phyloP scores from a whole-genome alignment of 2,113 vertebrate species.

The Onychostoma macrolepis region DNA sequence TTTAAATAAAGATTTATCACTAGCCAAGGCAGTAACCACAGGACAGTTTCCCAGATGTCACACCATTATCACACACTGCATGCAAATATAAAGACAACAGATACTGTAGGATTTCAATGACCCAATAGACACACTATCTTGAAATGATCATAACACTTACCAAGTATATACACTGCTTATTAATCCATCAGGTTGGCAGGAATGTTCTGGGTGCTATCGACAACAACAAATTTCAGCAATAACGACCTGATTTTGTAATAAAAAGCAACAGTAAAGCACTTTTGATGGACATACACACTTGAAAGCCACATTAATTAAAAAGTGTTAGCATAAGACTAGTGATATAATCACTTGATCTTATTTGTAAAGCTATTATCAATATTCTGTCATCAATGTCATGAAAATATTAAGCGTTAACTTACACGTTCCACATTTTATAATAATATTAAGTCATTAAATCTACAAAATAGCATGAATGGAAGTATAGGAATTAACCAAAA shows the following conservation, averaged over 20 bases:
- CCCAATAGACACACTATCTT: not conserved
- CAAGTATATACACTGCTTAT: not conserved
- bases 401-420: not conserved
- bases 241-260: not conserved
- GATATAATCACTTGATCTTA: not conserved
- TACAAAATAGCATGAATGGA: not conserved
- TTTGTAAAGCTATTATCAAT: not conserved
- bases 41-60: not conserved
- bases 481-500: not conserved
- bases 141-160: slow-evolving; percentile 2
- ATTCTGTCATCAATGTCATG: not conserved
- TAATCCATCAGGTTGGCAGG: not conserved
- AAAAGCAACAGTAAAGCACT: not conserved
- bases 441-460: not conserved
- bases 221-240: not conserved
- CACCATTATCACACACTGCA: not conserved
- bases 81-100: not conserved
- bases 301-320: not conserved
- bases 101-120: not conserved
- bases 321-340: not conserved
- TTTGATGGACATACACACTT: not conserved
- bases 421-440: not conserved
- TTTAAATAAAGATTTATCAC: slow-evolving; percentile 6
- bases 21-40: not conserved
- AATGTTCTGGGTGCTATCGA: not conserved